Conservation (phyloP, 1,140 invertebrate species). For the Helicoverpa armigera region DNA sequence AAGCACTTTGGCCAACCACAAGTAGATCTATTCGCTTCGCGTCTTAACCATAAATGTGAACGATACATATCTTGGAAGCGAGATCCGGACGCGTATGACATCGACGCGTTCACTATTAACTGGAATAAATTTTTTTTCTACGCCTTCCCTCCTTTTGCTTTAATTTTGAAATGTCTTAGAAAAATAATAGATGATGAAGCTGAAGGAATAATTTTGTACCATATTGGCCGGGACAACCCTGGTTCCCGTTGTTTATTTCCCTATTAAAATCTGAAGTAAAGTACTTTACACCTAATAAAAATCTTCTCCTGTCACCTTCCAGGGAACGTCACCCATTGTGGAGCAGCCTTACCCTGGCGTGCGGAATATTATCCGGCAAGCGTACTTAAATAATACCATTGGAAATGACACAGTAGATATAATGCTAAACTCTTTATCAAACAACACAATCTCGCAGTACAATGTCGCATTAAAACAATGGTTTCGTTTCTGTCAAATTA, state of each 20-base stretch:
- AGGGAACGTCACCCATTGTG: conserved; percentile 40
- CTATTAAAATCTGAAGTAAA: neutral
- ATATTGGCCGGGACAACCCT: conserved; percentile 42
- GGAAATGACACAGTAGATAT: neutral
- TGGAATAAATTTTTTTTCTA: conserved; percentile 29
- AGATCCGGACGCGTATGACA: conserved; percentile 16
- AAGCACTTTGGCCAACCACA: neutral
- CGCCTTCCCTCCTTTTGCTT: conserved; percentile 42
- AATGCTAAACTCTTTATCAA: neutral
- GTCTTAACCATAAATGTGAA: conserved; percentile 27
- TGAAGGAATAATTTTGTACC: conserved; percentile 43
- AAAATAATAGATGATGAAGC: conserved; percentile 41
- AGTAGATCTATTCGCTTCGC: neutral
- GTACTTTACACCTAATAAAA: neutral
- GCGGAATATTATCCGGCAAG: conserved; percentile 27
- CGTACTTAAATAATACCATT: too few relatives aligned
- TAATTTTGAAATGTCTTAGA: conserved; percentile 32
- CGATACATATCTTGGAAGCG: conserved; percentile 27
- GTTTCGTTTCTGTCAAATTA: too few relatives aligned
- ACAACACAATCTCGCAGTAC: neutral
- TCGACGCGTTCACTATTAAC: conserved; percentile 36
- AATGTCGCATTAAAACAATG: neutral
- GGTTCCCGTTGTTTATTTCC: conserved; percentile 29
- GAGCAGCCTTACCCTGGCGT: conserved; percentile 42
- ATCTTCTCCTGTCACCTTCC: conserved; percentile 33